Percentiles rank a stretch among this genome's conserved stretches.
These are phyloP conservation scores for Cryptotis parvus DNA, from an alignment of 2,113 vertebrate genomes.

Conservation along the genomic window DNA sequence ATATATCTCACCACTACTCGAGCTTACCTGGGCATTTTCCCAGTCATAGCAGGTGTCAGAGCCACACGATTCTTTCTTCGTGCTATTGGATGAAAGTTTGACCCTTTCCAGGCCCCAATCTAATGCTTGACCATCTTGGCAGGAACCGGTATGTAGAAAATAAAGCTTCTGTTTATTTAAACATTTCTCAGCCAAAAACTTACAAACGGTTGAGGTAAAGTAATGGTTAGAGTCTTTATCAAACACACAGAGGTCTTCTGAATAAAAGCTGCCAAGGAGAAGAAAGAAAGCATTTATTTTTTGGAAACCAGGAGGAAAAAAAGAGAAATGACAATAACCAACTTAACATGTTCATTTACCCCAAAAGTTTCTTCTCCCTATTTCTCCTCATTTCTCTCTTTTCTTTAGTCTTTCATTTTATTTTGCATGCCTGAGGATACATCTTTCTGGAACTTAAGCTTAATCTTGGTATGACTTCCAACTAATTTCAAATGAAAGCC, in stretches of 20 bases:
- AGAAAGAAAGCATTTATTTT: conserved; percentile 51
- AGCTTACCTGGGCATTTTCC: conserved; percentile 93
- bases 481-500: conserved; percentile 29
- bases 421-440: neutral
- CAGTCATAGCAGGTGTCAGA: conserved; percentile 94
- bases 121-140: conserved; percentile 78
- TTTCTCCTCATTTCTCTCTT: neutral
- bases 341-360: neutral
- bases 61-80: conserved; percentile 88
- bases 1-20: accelerated
- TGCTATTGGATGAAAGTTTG: conserved; percentile 88
- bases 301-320: conserved; percentile 7
- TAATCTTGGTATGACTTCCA: conserved; percentile 3
- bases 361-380: neutral
- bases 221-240: conserved; percentile 80
- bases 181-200: conserved; percentile 90
- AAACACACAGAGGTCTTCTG: conserved; percentile 89
- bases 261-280: conserved; percentile 84
- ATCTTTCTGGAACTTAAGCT: conserved; percentile 20
- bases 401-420: neutral
- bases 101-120: conserved; percentile 91
- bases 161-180: conserved; percentile 87
- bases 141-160: conserved; percentile 89
- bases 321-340: neutral
- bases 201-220: conserved; percentile 90